Evolutionary conservation across 2,888 invertebrate genomes (phyloP).

Genomic region (Eurytoma adleriae): DNA sequence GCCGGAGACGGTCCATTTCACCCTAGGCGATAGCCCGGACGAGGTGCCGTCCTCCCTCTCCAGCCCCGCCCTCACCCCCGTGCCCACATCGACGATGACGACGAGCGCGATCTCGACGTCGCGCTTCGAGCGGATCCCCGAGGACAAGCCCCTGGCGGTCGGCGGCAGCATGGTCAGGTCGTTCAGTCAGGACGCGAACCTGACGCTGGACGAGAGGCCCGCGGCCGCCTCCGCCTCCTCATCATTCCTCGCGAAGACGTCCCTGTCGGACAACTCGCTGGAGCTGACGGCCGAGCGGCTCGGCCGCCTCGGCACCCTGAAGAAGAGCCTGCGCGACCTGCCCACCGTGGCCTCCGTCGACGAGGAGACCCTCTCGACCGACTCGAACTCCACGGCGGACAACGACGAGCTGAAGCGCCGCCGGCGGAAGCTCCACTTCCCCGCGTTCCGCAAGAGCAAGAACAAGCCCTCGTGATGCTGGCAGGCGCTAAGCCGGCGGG

Average conservation of each 20-base stretch:
- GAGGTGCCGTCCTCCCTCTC: constrained; percentile 42
- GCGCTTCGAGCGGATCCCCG: constrained; percentile 51
- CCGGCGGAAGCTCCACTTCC: constrained; percentile 82
- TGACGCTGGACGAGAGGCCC: constrained; percentile 66
- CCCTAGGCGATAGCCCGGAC: constrained; percentile 68
- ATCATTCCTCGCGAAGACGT: constrained; percentile 75
- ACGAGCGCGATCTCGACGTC: constrained; percentile 46
- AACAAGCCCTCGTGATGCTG: constrained; percentile 70
- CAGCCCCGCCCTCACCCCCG: background rate
- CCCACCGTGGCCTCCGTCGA: constrained; percentile 76
- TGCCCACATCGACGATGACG: constrained; percentile 44
- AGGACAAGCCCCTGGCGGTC: constrained; percentile 45
- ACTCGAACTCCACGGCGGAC: constrained; percentile 82
- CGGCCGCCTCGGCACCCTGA: constrained; percentile 49
- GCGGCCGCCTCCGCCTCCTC: constrained; percentile 61
- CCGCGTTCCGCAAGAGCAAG: constrained; percentile 80
- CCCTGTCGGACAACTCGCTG: constrained; percentile 77
- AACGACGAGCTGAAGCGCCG: constrained; percentile 79
- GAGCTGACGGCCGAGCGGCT: constrained; percentile 63
- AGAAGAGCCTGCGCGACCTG: constrained; percentile 63
- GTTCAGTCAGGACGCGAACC: constrained; percentile 73
- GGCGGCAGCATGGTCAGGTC: constrained; percentile 77
- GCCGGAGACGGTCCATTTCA: constrained; percentile 73
- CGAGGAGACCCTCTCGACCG: constrained; percentile 83
- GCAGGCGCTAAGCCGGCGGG: constrained; percentile 45